Conservation (phyloP, 2,797 vertebrate species). For the Pelobates cultripes region DNA sequence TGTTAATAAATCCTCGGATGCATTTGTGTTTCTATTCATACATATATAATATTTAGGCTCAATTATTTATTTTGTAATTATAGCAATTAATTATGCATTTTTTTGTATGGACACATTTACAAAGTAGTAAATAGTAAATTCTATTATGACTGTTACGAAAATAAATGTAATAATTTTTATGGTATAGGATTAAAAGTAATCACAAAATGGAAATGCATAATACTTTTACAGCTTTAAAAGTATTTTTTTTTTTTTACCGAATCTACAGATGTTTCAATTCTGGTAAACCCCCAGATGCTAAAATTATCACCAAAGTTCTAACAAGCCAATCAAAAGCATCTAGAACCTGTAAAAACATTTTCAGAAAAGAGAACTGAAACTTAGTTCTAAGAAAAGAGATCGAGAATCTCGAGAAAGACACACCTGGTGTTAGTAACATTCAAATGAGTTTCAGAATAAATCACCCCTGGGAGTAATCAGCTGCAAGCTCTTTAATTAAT, state of each 20-base stretch:
- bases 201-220: not conserved
- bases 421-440: conserved; percentile 40
- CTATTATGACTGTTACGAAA: too few species aligned
- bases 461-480: conserved; percentile 1
- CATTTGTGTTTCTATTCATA: too few species aligned
- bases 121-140: too few species aligned
- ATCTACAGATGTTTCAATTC: conserved; percentile 27
- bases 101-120: too few species aligned
- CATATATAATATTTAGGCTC: too few species aligned
- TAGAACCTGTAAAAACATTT: conserved; percentile 28
- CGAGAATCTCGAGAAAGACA: conserved; percentile 21
- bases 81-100: too few species aligned
- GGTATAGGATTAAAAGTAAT: not conserved
- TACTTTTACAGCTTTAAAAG: not conserved
- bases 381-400: conserved; percentile 3
- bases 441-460: conserved; percentile 37
- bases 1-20: too few species aligned
- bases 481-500: not conserved
- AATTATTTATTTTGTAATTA: too few species aligned
- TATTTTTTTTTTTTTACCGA: not conserved
- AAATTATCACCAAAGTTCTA: conserved; percentile 10
- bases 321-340: conserved; percentile 11
- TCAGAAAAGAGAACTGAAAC: conserved; percentile 50
- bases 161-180: not conserved
- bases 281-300: conserved; percentile 25